phyloP scores from a whole-genome alignment of 2,113 vertebrate species.

The Mungos mungo region DNA sequence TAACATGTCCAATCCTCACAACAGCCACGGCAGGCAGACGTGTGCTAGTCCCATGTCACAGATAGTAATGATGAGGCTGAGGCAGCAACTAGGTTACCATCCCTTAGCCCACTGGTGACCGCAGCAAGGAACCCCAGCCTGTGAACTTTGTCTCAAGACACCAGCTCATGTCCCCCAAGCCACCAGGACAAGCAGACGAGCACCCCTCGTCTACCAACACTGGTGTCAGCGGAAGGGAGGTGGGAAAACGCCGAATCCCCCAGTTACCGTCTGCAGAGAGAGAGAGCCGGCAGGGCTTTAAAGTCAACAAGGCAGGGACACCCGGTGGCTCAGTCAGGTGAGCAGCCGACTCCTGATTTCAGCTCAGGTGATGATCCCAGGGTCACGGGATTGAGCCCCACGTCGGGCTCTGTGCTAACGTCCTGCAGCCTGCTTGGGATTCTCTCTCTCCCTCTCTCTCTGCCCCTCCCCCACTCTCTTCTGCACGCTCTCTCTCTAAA shows the following conservation, averaged over 20 bases:
- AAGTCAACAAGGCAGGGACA: neutral
- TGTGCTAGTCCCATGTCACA: neutral
- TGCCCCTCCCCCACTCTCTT: too few species aligned
- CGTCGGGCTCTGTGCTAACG: too few species aligned
- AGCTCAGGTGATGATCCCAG: too few species aligned
- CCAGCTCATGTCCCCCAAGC: too few species aligned
- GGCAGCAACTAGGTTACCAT: neutral
- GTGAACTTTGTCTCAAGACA: neutral
- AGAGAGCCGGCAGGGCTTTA: neutral
- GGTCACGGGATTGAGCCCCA: too few species aligned
- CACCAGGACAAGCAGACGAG: neutral
- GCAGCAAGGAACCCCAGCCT: neutral
- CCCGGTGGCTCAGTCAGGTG: too few species aligned
- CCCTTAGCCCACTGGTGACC: neutral
- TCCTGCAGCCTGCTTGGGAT: too few species aligned
- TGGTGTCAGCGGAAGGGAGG: neutral
- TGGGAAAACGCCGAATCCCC: neutral
- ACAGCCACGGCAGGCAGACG: neutral
- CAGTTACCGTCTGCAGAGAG: neutral
- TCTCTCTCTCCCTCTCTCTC: too few species aligned
- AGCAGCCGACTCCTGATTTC: too few species aligned
- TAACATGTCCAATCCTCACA: neutral
- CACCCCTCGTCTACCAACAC: neutral
- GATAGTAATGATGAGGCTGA: neutral
- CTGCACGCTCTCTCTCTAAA: too few species aligned